Evolutionary conservation across 2,797 vertebrate genomes (phyloP), one percentile per base, ranked within the genome.

Genomic region (Sebastes vulpes): DNA sequence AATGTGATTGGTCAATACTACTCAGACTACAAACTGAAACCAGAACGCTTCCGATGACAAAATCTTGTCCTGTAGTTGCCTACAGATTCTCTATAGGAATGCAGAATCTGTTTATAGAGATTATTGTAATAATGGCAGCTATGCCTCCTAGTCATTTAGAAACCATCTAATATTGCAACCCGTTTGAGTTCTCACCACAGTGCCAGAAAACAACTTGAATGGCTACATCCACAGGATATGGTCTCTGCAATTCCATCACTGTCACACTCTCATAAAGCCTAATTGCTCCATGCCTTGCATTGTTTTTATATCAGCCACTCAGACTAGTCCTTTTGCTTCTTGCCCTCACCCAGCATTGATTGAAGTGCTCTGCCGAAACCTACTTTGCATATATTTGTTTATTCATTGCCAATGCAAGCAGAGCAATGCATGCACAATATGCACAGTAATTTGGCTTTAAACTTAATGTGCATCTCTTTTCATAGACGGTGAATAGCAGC

Each of bases 301-400:
- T 86, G 77, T 81, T 86, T 89, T 72, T 65, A 9, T 75, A 72
- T 75, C 72, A 69, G 53, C 59, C 46, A 42, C 59, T 87, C 68
- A 14, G 50, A 60, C 26, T 74, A n/a, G 16, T 69, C 48, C 48
- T 54, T 79, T 82, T 73, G 59, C 67, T 18, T 70, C 23, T 72
- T 76, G 38, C 65, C 65, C 56, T 59, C 60, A 64, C 53, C 23
- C 23, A 25, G 14, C 54, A 75, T 32, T 81, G 70, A 88, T 63
- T 70, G 64, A 83, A 70, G 65, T 60, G 28, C 72, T 74, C 38
- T 71, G 72, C 76, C 46, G 50, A 67, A 89, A 78, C 59, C 53
- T 68, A 29, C 67, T 82, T 89, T 81, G 75, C 81, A 82, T 83
- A 52, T 60, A 32, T 85, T 83, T 79, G 74, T 80, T 83, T 77